Evolutionary conservation across 2,113 vertebrate genomes (phyloP).

Genomic region (Columba livia): DNA sequence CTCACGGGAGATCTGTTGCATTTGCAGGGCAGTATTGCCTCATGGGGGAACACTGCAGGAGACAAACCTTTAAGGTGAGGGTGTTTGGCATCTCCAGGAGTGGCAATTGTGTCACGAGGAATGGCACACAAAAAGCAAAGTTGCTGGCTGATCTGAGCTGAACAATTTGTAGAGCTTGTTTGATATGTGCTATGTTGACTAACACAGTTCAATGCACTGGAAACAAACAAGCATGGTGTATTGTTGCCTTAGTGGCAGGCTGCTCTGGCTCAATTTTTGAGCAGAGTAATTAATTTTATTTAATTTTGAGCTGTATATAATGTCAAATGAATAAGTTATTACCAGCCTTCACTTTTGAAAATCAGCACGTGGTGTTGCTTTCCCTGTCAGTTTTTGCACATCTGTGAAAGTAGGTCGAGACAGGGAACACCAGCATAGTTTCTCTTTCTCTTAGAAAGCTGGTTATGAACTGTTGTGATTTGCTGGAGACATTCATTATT

Average conservation of each 20-base stretch:
- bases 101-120: background rate
- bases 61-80: background rate
- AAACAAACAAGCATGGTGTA: background rate
- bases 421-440: background rate
- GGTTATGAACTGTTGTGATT: constrained; percentile 30
- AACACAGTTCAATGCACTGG: background rate
- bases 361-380: background rate
- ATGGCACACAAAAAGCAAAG: background rate
- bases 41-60: rapidly evolving
- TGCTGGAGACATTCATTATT: constrained; percentile 7
- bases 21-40: background rate
- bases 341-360: background rate
- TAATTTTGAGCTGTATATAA: background rate
- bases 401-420: constrained; percentile 34
- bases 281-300: background rate
- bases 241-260: background rate
- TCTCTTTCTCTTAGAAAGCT: constrained; percentile 12
- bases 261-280: background rate
- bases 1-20: rapidly evolving
- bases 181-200: background rate
- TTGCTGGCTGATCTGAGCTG: background rate
- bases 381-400: background rate
- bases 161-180: background rate
- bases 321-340: background rate
- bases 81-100: background rate